These are phyloP conservation scores for Falco rusticolus DNA, from an alignment of 2,797 vertebrate species.

Conservation along the genomic window DNA sequence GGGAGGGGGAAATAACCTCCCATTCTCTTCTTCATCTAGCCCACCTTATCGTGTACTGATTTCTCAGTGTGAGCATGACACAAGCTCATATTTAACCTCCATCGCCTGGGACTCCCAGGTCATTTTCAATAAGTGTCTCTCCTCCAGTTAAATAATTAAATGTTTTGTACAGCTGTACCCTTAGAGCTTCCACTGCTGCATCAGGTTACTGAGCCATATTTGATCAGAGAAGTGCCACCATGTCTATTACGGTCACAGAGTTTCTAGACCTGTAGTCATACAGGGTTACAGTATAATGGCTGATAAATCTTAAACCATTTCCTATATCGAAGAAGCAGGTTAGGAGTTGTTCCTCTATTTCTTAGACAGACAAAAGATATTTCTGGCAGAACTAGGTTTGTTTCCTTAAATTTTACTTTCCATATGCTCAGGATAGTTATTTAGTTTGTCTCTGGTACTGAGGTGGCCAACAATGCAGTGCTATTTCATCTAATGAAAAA, in stretches of 20 bases:
- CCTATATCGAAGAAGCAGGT: not conserved
- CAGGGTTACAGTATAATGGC: not conserved
- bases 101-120: not conserved
- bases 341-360: conserved; percentile 18
- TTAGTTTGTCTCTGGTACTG: conserved; percentile 74
- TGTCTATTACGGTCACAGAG: not conserved
- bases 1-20: not conserved
- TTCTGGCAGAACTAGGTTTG: conserved; percentile 76
- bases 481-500: conserved; percentile 80
- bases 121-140: not conserved
- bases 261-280: not conserved
- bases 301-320: not conserved
- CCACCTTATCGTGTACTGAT: rapidly evolving
- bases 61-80: not conserved
- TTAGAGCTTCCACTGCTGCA: not conserved
- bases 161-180: not conserved
- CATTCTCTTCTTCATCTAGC: not conserved
- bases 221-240: not conserved
- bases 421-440: conserved; percentile 79
- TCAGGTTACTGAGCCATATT: not conserved
- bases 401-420: conserved; percentile 79
- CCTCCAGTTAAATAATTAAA: not conserved
- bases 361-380: conserved; percentile 73
- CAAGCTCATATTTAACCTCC: not conserved
- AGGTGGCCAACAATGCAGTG: conserved; percentile 79